phyloP scores from a whole-genome alignment of 2,113 vertebrate genomes.

The Sphaerodactylus townsendi region DNA sequence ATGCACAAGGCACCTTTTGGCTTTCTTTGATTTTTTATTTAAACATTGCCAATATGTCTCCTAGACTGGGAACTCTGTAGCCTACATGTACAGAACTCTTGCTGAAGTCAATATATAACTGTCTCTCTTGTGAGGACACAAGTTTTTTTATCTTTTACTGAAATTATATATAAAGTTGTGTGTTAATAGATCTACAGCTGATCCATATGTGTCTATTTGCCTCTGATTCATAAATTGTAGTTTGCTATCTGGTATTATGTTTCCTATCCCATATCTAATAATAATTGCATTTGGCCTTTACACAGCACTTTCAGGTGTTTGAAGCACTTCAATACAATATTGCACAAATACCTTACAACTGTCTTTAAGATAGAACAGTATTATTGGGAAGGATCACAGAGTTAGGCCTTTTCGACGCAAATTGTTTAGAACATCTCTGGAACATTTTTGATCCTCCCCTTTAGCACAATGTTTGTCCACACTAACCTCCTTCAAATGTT shows the following conservation, averaged over 20 bases:
- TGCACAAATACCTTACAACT: neutral
- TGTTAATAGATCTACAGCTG: neutral
- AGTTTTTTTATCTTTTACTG: neutral
- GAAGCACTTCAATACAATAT: neutral
- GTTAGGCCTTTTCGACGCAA: no score
- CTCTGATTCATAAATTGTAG: neutral
- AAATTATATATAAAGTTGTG: neutral
- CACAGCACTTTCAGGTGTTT: neutral
- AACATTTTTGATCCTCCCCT: no score
- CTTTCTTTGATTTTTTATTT: neutral
- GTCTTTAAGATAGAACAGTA: neutral
- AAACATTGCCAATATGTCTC: neutral
- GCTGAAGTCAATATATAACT: constrained; percentile 1
- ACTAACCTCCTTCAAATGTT: no score
- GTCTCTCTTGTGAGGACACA: neutral
- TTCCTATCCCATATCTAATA: neutral
- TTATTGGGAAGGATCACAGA: neutral
- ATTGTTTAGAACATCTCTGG: no score
- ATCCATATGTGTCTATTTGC: neutral
- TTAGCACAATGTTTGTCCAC: no score
- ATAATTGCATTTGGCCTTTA: no score
- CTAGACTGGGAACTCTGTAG: neutral
- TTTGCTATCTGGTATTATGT: neutral
- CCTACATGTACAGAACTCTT: neutral
- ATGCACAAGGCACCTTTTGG: neutral